phyloP scores from a whole-genome alignment of 2,113 vertebrate species.

The Penelope pileata region DNA sequence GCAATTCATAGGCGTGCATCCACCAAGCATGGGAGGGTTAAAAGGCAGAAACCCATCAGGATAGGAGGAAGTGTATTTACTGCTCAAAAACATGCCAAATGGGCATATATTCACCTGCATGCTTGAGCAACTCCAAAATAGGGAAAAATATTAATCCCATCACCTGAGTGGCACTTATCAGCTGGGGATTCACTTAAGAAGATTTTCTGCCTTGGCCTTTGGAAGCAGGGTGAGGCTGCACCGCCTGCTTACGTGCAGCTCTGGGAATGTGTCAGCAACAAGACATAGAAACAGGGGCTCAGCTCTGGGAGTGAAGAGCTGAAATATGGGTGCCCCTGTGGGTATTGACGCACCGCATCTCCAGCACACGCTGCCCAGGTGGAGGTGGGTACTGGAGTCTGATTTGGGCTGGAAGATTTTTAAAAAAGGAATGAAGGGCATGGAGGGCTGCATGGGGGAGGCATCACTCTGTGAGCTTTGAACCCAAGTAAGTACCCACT shows the following conservation, averaged over 20 bases:
- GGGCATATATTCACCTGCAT: conserved; percentile 22
- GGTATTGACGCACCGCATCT: not conserved
- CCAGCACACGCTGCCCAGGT: not conserved
- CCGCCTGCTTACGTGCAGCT: not conserved
- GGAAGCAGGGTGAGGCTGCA: not conserved
- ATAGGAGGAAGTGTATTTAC: not conserved
- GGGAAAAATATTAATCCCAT: conserved; percentile 45
- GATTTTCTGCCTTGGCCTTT: conserved; percentile 45
- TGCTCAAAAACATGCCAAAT: not conserved
- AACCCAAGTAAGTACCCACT: not conserved
- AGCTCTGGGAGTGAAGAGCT: not conserved
- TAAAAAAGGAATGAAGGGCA: not conserved
- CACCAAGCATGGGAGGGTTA: not conserved
- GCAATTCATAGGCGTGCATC: not conserved
- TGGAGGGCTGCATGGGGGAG: accelerated
- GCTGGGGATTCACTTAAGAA: conserved; percentile 31
- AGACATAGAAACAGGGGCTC: not conserved
- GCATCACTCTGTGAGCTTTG: accelerated
- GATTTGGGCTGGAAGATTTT: not conserved
- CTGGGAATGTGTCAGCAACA: accelerated
- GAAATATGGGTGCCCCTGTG: not conserved
- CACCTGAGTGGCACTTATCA: conserved; percentile 44
- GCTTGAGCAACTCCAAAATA: not conserved
- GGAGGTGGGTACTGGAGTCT: not conserved
- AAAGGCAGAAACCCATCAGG: conserved; percentile 9